Evolutionary conservation across 2,888 invertebrate genomes (phyloP), one percentile per base, ranked within the genome.

Genomic region (Glyphotaelius pellucidus): DNA sequence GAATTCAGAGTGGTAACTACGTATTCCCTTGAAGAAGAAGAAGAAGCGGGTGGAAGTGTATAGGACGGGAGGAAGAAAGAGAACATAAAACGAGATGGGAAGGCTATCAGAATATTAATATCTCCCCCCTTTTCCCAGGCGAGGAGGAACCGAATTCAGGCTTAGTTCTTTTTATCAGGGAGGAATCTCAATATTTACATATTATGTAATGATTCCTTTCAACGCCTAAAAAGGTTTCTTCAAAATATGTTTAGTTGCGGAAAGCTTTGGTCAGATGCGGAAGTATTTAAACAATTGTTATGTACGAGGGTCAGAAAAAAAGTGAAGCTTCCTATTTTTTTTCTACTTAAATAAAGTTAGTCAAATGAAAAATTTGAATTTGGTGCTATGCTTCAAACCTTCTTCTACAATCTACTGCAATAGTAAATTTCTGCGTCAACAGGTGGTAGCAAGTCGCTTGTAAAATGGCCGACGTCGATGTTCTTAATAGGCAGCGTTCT

Each of bases 1-100:
- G 91, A 91, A 90, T 90, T 80, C 88, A 90, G 89, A 90, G 89
- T 91, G 79, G 90, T 90, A 90, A 91, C 89, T 91, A 86, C 85
- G 90, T 84, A 52, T 89, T 89, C n/a, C 35, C 35, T 83, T 3
- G 32, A 83, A 83, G 83, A 83, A 83, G 83, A 83, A 83, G 81
- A 83, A 83, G 83, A 9, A 67, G 67, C 25, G 25, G 83, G 84
- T 84, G n/a, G 84, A 84, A 84, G 35, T 67, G 67, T 84, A 84
- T 84, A 38, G 42, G 52, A 38, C 12, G n/a, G 30, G 87, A 52
- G 30, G 38, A 89, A 89, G 89, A 89, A 86, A 80, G 80, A 80
- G n/a, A 80, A 79, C 79, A 89, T 89, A 89, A 79, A 89, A 80
- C 89, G 80, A n/a, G 30, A 79, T n/a, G 35, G 38, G 89, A 67